Conservation (phyloP, 2,113 vertebrate species). For the Oreocharis arfaki region DNA sequence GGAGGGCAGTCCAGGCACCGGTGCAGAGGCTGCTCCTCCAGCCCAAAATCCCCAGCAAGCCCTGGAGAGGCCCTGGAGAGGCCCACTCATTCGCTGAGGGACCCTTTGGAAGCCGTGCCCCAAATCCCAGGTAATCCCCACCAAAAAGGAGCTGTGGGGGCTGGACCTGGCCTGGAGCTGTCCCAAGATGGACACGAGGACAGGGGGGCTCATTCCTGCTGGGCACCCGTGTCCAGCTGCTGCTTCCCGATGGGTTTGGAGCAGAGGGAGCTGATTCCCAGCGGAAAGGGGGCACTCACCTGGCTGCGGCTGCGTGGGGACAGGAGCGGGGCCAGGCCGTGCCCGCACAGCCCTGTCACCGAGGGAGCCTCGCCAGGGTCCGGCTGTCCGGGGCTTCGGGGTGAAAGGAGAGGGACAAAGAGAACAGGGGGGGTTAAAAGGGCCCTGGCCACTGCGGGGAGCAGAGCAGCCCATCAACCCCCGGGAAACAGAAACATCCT, state of each 20-base stretch:
- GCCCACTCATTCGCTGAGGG: background rate
- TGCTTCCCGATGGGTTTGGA: background rate
- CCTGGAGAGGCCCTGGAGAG: no score
- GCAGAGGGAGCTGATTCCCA: background rate
- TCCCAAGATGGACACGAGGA: background rate
- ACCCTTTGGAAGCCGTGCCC: background rate
- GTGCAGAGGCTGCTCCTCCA: fast-evolving
- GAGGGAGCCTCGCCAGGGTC: background rate
- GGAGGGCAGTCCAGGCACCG: background rate
- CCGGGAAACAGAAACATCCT: background rate
- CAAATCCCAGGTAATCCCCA: background rate
- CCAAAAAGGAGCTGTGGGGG: background rate
- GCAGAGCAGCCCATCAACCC: background rate
- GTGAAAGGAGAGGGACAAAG: background rate
- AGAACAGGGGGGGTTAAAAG: background rate
- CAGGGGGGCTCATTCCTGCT: fast-evolving
- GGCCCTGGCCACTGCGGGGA: fast-evolving
- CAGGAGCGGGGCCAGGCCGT: background rate
- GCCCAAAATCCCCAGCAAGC: background rate
- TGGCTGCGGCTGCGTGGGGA: background rate
- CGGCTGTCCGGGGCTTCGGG: background rate
- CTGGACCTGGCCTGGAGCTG: background rate
- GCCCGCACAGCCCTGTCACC: background rate
- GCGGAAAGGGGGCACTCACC: background rate
- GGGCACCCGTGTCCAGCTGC: background rate